These are phyloP conservation scores for Drosophila erecta DNA, from an alignment of 1,140 invertebrate genomes.

Conservation along the genomic window DNA sequence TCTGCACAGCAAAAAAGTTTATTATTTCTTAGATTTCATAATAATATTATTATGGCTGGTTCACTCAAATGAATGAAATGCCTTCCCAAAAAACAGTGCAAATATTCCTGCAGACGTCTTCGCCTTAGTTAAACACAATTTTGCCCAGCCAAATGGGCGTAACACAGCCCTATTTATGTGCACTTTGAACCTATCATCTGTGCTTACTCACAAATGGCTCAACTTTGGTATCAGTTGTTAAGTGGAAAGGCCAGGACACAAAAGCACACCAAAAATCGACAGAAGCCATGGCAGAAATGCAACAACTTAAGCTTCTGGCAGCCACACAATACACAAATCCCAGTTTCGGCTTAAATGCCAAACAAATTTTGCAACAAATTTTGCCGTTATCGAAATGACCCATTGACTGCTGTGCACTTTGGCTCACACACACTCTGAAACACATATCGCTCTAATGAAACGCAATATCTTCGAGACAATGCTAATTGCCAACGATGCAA, in stretches of 20 bases:
- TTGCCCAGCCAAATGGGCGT: constrained; percentile 6
- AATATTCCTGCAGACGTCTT: not conserved
- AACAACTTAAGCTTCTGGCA: constrained; percentile 41
- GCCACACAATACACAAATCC: constrained; percentile 27
- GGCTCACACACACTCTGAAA: constrained; percentile 10
- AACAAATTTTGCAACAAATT: constrained; percentile 68
- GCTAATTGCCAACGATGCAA: constrained; percentile 59
- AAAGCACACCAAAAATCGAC: constrained; percentile 34
- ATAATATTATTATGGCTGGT: too few species aligned
- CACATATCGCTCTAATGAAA: constrained; percentile 70
- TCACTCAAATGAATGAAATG: too few species aligned
- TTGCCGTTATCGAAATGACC: constrained; percentile 70
- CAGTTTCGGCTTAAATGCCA: constrained; percentile 35
- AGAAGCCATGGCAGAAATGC: constrained; percentile 20
- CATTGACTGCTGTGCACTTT: constrained; percentile 53
- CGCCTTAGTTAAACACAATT: not conserved
- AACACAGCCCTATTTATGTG: constrained; percentile 12
- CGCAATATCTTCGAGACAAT: constrained; percentile 76
- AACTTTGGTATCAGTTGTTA: constrained; percentile 15
- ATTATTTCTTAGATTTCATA: too few species aligned
- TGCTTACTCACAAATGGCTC: constrained; percentile 42
- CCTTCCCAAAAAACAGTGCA: not conserved
- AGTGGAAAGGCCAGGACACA: constrained; percentile 30
- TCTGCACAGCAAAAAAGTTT: not conserved
- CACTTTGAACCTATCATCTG: constrained; percentile 34